A percentile compares a stretch with the other conserved stretches of the same genome.
Conservation (phyloP, 2,113 vertebrate genomes). For the Desmodus rotundus region DNA sequence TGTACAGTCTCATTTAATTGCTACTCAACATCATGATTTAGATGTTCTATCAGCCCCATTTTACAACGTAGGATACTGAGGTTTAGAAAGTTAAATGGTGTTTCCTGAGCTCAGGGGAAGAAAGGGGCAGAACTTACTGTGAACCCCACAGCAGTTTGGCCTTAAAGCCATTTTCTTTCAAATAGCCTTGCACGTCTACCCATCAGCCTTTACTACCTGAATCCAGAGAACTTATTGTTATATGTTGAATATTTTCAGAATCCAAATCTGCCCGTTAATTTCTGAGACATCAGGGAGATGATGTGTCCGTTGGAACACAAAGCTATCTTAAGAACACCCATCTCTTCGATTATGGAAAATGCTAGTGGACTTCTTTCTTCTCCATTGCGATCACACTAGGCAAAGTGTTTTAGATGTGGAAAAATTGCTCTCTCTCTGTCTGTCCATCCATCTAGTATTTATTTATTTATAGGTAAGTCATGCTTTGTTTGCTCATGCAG, state of each 20-base stretch:
- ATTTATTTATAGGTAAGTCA: not conserved
- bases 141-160: not conserved
- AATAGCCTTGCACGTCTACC: not conserved
- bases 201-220: not conserved
- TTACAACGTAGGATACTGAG: not conserved
- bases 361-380: not conserved
- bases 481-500: not conserved
- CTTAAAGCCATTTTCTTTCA: not conserved
- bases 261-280: not conserved
- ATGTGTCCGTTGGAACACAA: not conserved
- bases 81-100: not conserved
- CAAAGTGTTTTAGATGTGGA: not conserved
- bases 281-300: not conserved
- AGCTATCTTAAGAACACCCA: not conserved
- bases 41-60: not conserved
- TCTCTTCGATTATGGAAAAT: slow-evolving; percentile 1
- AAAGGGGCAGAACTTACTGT: not conserved
- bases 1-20: not conserved
- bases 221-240: not conserved
- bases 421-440: not conserved
- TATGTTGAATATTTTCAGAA: not conserved
- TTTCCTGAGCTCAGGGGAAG: not conserved
- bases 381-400: not conserved
- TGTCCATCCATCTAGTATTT: not conserved
- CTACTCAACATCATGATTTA: not conserved